Evolutionary conservation across 2,113 vertebrate species (phyloP), one percentile per base, ranked within the genome.

Genomic region (Brachyhypopomus gauderio): DNA sequence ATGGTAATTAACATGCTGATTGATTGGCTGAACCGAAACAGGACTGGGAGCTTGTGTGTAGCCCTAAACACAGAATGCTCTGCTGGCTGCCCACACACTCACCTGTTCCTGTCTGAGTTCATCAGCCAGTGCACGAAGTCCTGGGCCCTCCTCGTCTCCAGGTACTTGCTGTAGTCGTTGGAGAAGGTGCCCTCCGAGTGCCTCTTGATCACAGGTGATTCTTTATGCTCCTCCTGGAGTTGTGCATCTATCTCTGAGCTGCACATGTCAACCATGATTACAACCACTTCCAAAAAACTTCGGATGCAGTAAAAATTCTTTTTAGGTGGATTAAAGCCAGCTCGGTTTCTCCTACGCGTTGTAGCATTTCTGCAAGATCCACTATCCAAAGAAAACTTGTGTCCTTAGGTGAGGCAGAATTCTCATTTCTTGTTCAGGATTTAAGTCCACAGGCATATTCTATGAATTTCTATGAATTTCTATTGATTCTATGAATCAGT

Each of bases 101-200:
- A 98, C 97, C 95, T 92, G 79, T 94, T 97, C 86, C 96, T 94
- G 92, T 98, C 98, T 87, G 93, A 95, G 92, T 93, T 96, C 96
- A 98, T 97, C 90, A 99, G 90, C 97, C 97, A 98, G 36, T 94
- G 93, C 70, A 98, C 95, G 22, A 99, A 98, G 89, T 98, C 96
- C 88, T 98, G 95, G 36, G 96, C 96, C 75, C 95, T 93, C 81
- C 92, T 93, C 36, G 95, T 95, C 92, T 99, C 96, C 94, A 98
- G 92, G 82, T 96, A 98, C 89, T 96, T 98, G 94, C 96, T 99
- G 91, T 98, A 98, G 90, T 99, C 97, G 52, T 98, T 99, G 76
- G 97, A 97, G 91, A 99, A 99, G 0, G 96, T 99, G 73, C 97
- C 97, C 89, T 99, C 97, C 1, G 97, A 98, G 78, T 99, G 97